Evolutionary conservation across 2,888 invertebrate genomes (phyloP), one percentile per base, ranked within the genome.

Genomic region (Drosophila quinaria): DNA sequence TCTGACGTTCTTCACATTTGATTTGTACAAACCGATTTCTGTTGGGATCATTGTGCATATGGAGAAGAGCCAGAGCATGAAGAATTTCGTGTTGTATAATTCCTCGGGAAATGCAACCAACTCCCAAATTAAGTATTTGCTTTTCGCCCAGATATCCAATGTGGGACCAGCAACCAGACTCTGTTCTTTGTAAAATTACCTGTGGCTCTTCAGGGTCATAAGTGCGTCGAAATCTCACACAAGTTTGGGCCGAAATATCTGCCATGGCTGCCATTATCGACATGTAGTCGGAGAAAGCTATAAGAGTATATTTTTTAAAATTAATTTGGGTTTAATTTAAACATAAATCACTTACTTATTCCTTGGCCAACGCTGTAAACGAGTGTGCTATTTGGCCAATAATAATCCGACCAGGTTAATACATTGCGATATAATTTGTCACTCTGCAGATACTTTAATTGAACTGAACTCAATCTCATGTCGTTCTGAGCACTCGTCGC

Each of bases 1-100:
- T 91, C 91, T 3, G 10, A 90, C 80, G 46, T 90, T 88, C 4
- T 81, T 78, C 13, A 54, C n/a, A 61, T 9, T 93, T 92, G 25
- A 96, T 94, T 1, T 81, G 91, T 0, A 95, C 95, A 81, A 93
- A 95, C 52, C 94, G 93, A 86, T 96, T 96, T 0, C 96, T 92
- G 81, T 96, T 96, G 0, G 94, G 94, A 2, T 96, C 94, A 82
- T 95, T 96, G 90, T 97, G 96, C 85, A 96, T 96, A 89, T 97
- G 96, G 90, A 95, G 93, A 91, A 96, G 96, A 0, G 96, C 96
- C 1, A 95, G 86, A 0, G 95, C 95, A 87, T 97, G 96, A 92
- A 96, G 94, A 63, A 96, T 91, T 90, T 97, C 96, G 82, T 97
- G 96, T 11, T 96, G 92, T 0, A 95, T 94, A 0, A 96, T 96